Evolutionary conservation across 2,888 invertebrate genomes (phyloP).

Genomic region (Acrocera orbiculus): DNA sequence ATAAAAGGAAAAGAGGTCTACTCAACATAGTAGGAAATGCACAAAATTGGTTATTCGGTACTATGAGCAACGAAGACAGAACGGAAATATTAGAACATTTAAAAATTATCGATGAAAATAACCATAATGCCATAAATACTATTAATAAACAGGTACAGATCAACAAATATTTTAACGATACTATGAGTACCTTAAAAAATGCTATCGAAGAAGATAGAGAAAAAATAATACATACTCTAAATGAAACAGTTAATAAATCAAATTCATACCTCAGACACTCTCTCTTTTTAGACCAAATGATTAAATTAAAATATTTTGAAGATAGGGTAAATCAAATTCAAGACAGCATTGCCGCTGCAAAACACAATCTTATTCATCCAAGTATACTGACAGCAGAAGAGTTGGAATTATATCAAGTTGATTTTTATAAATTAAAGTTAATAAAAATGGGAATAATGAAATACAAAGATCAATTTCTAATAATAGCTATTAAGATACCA

Average conservation of each 20-base stretch:
- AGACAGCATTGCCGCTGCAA: slow-evolving; percentile 8
- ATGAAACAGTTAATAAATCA: slow-evolving; percentile 2
- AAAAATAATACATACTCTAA: slow-evolving; percentile 5
- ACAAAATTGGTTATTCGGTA: slow-evolving; percentile 8
- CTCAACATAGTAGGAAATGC: slow-evolving; percentile 9
- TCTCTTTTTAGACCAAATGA: slow-evolving; percentile 6
- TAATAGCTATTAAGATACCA: slow-evolving; percentile 6
- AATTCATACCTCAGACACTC: slow-evolving; percentile 3
- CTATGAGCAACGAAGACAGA: slow-evolving; percentile 8
- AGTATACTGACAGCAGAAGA: too few relatives aligned
- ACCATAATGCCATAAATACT: slow-evolving; percentile 9
- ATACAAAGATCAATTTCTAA: slow-evolving; percentile 4
- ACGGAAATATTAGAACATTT: slow-evolving; percentile 8
- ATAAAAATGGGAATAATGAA: slow-evolving; percentile 1
- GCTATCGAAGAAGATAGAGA: slow-evolving; percentile 8
- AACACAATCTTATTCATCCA: too few relatives aligned
- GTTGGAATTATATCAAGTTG: too few relatives aligned
- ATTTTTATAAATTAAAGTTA: too few relatives aligned
- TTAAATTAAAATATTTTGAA: slow-evolving; percentile 8
- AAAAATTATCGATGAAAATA: slow-evolving; percentile 8
- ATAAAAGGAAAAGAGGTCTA: slow-evolving; percentile 9
- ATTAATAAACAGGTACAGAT: slow-evolving; percentile 10
- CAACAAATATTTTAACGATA: slow-evolving; percentile 9
- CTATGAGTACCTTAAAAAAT: slow-evolving; percentile 8
- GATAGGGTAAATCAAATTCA: slow-evolving; percentile 11